These are phyloP conservation scores for Prionailurus viverrinus DNA, from an alignment of 2,113 vertebrate species.

Conservation along the genomic window DNA sequence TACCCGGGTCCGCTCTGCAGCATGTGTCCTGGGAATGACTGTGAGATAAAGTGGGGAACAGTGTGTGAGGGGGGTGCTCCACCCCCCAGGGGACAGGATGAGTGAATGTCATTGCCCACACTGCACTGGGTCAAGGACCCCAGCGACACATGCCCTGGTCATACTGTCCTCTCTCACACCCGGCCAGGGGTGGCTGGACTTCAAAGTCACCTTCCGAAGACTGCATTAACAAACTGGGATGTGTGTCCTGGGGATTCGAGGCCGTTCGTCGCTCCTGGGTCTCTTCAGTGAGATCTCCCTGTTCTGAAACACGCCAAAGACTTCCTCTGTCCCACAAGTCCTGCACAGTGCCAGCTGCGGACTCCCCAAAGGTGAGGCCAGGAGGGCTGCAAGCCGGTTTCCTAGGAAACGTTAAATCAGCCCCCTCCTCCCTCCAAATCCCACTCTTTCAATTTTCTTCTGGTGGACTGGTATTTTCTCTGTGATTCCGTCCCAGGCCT, in stretches of 20 bases:
- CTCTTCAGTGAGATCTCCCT: background rate
- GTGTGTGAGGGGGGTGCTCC: accelerated
- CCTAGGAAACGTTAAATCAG: background rate
- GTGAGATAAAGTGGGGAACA: background rate
- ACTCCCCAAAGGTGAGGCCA: background rate
- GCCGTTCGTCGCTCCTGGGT: accelerated
- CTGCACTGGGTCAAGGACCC: background rate
- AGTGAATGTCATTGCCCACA: too few species aligned
- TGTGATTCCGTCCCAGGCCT: background rate
- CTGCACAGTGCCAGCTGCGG: accelerated
- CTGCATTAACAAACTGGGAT: accelerated
- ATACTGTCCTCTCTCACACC: accelerated
- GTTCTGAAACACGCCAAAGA: accelerated
- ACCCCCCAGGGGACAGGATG: background rate
- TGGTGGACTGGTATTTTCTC: background rate
- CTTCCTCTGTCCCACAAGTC: background rate
- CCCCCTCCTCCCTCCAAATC: background rate
- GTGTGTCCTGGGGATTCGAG: too few species aligned
- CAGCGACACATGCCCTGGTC: accelerated
- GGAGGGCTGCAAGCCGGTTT: accelerated
- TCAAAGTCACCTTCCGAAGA: background rate
- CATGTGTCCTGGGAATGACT: background rate
- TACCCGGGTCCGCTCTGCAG: background rate
- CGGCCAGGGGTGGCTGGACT: background rate
- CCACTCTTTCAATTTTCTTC: conserved; percentile 25